A percentile compares a stretch with the other conserved stretches of the same genome.
These are phyloP conservation scores for Itoplectis maculator DNA, from an alignment of 2,888 invertebrate genomes.

Conservation along the genomic window DNA sequence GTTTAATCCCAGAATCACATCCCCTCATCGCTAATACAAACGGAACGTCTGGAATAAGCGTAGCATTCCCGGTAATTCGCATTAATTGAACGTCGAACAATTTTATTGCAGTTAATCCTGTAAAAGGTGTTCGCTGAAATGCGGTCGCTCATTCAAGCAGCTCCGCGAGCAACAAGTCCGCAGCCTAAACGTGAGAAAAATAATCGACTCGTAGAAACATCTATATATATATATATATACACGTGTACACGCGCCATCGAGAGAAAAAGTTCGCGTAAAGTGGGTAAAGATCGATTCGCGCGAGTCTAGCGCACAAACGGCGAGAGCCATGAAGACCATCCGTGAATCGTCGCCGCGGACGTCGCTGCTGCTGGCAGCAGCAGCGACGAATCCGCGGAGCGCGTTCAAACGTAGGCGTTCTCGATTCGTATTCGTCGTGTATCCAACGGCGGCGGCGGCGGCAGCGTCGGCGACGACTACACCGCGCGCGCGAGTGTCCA, in stretches of 20 bases:
- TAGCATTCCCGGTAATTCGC: neutral
- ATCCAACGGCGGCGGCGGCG: neutral
- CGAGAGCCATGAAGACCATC: constrained; percentile 2
- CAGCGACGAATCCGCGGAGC: neutral
- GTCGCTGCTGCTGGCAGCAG: too few relatives aligned
- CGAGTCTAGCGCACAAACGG: neutral
- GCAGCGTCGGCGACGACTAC: neutral
- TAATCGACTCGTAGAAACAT: constrained; percentile 18
- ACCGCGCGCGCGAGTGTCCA: neutral
- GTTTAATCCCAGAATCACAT: too few relatives aligned
- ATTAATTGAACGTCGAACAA: neutral
- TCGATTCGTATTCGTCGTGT: constrained; percentile 32
- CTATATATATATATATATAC: neutral
- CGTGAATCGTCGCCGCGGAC: too few relatives aligned
- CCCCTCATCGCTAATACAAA: too few relatives aligned
- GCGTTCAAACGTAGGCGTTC: constrained; percentile 35
- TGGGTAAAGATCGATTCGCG: constrained; percentile 36
- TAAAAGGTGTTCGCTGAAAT: constrained; percentile 5
- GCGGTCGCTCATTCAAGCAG: neutral
- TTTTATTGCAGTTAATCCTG: neutral
- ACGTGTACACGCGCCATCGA: neutral
- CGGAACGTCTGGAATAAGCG: too few relatives aligned
- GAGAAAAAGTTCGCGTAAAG: neutral
- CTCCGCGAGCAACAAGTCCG: constrained; percentile 15
- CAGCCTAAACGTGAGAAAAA: neutral